Evolutionary conservation across 2,888 invertebrate species (phyloP).

Genomic region (Lymantria dispar): DNA sequence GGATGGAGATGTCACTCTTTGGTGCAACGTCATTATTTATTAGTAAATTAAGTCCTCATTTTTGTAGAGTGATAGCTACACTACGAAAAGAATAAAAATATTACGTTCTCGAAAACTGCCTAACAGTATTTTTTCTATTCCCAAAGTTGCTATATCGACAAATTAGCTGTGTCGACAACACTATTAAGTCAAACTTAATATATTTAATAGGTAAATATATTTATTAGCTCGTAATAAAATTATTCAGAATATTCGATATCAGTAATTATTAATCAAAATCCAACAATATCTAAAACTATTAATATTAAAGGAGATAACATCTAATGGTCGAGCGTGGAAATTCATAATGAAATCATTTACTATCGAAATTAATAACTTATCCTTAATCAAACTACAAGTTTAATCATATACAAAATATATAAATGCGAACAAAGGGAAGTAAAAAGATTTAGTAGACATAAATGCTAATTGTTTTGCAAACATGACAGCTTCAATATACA

Average conservation of each 20-base stretch:
- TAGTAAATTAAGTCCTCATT: too few species aligned
- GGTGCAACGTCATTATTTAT: too few species aligned
- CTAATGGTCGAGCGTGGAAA: background rate
- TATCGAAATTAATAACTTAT: background rate
- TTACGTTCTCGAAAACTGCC: too few species aligned
- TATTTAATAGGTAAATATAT: constrained; percentile 1
- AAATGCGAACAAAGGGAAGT: background rate
- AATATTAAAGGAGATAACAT: background rate
- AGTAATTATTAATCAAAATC: constrained; percentile 4
- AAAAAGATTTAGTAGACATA: background rate
- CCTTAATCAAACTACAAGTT: background rate
- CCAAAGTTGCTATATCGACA: too few species aligned
- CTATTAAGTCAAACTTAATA: background rate
- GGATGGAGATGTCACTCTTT: too few species aligned
- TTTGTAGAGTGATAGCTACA: too few species aligned
- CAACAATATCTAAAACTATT: background rate
- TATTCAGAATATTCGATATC: background rate
- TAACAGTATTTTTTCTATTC: too few species aligned
- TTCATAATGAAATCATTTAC: background rate
- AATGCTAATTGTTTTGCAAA: background rate
- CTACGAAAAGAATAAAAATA: too few species aligned
- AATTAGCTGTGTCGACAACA: background rate
- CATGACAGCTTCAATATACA: background rate
- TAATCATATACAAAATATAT: background rate
- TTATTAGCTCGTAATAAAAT: background rate